Percentiles rank a stretch among this genome's conserved stretches.
phyloP scores from a whole-genome alignment of 2,797 vertebrate genomes.

The Antennarius maculatus region DNA sequence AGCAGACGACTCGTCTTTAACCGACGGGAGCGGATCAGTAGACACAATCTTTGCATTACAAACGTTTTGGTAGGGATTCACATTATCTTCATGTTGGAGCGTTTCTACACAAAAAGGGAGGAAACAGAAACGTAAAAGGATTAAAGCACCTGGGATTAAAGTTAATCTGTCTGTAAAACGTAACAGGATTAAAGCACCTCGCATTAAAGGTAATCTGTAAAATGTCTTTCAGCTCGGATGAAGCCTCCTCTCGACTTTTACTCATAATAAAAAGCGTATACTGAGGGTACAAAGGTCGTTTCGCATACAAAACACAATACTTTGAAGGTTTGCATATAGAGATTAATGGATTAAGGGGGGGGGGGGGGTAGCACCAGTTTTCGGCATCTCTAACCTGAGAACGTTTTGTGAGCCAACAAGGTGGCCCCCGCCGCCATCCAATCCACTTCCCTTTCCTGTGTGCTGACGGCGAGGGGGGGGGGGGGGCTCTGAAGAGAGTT shows the following conservation, averaged over 20 bases:
- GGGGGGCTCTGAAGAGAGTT: constrained; percentile 32
- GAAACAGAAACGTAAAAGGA: constrained; percentile 61
- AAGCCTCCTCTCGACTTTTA: constrained; percentile 66
- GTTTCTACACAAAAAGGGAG: constrained; percentile 72
- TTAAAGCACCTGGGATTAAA: too few relatives aligned
- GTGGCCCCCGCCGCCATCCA: constrained; percentile 66
- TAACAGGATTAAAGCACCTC: constrained; percentile 78
- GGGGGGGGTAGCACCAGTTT: constrained; percentile 92
- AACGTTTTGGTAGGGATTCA: constrained; percentile 82
- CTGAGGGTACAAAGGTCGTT: constrained; percentile 73
- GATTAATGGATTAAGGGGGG: constrained; percentile 55
- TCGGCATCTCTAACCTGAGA: constrained; percentile 94
- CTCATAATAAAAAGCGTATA: constrained; percentile 72
- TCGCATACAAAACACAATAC: constrained; percentile 74
- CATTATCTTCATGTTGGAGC: constrained; percentile 83
- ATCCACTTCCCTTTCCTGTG: constrained; percentile 82
- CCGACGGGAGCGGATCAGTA: constrained; percentile 81
- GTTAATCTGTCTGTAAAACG: constrained; percentile 69
- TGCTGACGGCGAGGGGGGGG: constrained; percentile 54
- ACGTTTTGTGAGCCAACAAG: constrained; percentile 81
- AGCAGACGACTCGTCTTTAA: constrained; percentile 54
- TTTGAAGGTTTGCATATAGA: constrained; percentile 71
- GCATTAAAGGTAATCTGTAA: constrained; percentile 73
- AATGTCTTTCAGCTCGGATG: constrained; percentile 71
- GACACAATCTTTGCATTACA: constrained; percentile 76